These are phyloP conservation scores for Eumaeus atala DNA, from an alignment of 1,140 invertebrate genomes.

Conservation along the genomic window DNA sequence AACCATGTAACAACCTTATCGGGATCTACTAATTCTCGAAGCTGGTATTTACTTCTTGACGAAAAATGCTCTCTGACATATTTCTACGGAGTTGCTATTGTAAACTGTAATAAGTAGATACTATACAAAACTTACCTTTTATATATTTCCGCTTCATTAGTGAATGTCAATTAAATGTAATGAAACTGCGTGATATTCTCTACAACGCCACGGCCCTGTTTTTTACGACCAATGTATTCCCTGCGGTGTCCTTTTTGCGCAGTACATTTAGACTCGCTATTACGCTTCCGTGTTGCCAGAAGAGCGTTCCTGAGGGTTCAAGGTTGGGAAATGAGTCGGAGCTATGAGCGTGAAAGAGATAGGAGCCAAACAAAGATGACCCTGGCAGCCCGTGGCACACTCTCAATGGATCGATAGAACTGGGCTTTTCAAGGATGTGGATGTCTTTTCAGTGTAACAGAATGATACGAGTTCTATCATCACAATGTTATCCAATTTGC, in stretches of 20 bases:
- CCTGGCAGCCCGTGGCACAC: slow-evolving; percentile 46
- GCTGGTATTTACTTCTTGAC: no score
- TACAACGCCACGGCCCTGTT: no score
- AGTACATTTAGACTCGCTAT: slow-evolving; percentile 15
- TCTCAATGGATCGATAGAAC: slow-evolving; percentile 44
- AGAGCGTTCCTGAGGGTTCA: slow-evolving; percentile 28
- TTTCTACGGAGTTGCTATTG: no score
- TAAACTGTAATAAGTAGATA: no score
- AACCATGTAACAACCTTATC: no score
- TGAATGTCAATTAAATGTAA: no score
- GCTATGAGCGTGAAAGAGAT: slow-evolving; percentile 30
- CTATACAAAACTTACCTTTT: no score
- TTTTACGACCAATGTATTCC: not conserved
- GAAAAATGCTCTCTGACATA: no score
- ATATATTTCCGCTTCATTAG: no score
- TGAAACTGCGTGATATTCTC: no score
- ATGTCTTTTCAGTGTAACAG: slow-evolving; percentile 19
- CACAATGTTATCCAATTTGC: not conserved
- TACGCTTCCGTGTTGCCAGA: slow-evolving; percentile 19
- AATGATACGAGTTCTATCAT: slow-evolving; percentile 7
- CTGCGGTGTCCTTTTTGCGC: slow-evolving; percentile 1
- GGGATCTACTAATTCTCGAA: no score
- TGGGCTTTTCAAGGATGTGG: slow-evolving; percentile 19
- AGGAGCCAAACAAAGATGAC: slow-evolving; percentile 55
- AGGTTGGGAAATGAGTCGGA: slow-evolving; percentile 29